phyloP scores from a whole-genome alignment of 1,140 invertebrate genomes.

The Plodia interpunctella region DNA sequence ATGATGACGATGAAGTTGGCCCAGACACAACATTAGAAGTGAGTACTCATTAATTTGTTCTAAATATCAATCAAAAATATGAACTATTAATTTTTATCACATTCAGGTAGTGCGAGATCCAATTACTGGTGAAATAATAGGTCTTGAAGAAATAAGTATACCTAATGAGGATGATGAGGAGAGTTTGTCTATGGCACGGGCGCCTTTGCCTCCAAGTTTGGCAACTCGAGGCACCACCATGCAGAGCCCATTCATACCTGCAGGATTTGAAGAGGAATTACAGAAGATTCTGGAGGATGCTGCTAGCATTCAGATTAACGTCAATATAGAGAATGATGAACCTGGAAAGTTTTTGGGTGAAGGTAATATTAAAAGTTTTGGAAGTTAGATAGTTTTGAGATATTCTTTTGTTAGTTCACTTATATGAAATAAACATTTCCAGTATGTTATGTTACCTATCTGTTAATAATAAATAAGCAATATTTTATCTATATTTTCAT shows the following conservation, averaged over 20 bases:
- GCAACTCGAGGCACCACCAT: slow-evolving; percentile 63
- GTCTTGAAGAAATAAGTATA: slow-evolving; percentile 58
- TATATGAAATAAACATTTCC: too few relatives aligned
- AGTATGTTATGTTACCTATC: too few relatives aligned
- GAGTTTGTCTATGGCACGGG: slow-evolving; percentile 65
- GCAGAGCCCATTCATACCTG: slow-evolving; percentile 70
- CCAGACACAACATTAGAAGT: slow-evolving; percentile 61
- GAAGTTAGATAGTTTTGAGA: too few relatives aligned
- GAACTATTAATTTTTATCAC: neutral
- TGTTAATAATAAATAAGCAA: too few relatives aligned
- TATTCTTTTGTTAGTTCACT: too few relatives aligned
- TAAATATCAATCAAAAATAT: neutral
- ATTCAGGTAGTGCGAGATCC: slow-evolving; percentile 57
- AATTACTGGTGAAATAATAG: slow-evolving; percentile 60
- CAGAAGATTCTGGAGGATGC: slow-evolving; percentile 51
- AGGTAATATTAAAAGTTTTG: slow-evolving; percentile 50
- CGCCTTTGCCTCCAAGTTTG: slow-evolving; percentile 61
- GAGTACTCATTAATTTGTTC: slow-evolving; percentile 16
- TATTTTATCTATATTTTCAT: neutral
- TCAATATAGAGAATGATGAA: slow-evolving; percentile 53
- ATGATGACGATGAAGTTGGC: slow-evolving; percentile 50
- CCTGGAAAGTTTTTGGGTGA: slow-evolving; percentile 70
- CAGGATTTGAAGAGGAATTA: slow-evolving; percentile 67
- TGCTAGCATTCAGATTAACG: slow-evolving; percentile 35
- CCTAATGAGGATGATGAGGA: slow-evolving; percentile 63